Evolutionary conservation across 2,113 vertebrate species (phyloP).

Genomic region (Psittacus erithacus): DNA sequence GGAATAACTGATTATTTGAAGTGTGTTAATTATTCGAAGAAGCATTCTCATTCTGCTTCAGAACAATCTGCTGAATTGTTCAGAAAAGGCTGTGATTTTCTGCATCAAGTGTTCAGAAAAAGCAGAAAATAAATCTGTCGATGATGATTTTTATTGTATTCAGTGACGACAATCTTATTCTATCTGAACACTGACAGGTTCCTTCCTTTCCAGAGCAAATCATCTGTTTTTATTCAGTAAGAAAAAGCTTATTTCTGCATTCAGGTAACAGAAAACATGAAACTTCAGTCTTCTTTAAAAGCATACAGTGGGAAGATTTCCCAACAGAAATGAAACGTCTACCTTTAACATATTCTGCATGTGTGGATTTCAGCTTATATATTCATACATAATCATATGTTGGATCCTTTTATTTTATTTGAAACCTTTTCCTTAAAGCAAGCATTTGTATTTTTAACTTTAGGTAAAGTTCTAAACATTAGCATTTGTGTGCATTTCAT

Average conservation of each 20-base stretch:
- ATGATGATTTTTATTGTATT: background rate
- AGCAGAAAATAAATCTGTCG: background rate
- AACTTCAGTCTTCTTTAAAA: background rate
- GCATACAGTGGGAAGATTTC: background rate
- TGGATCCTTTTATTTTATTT: constrained; percentile 36
- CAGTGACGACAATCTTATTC: background rate
- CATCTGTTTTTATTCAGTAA: background rate
- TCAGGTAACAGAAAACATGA: background rate
- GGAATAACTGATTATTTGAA: background rate
- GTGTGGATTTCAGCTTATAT: constrained; percentile 23
- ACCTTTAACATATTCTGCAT: background rate
- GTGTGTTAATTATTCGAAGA: background rate
- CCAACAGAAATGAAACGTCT: background rate
- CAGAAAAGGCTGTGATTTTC: background rate
- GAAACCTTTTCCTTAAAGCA: constrained; percentile 43
- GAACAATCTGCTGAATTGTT: background rate
- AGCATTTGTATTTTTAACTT: constrained; percentile 72
- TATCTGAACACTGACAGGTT: background rate
- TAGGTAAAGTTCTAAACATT: constrained; percentile 64
- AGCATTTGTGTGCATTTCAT: constrained; percentile 67
- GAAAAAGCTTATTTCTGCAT: background rate
- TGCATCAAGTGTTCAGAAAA: background rate
- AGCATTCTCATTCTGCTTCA: background rate
- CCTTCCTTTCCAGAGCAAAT: background rate
- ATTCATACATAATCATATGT: background rate